Evolutionary conservation across 2,113 vertebrate species (phyloP), one percentile per base, ranked within the genome.

Genomic region (Caloenas nicobarica): DNA sequence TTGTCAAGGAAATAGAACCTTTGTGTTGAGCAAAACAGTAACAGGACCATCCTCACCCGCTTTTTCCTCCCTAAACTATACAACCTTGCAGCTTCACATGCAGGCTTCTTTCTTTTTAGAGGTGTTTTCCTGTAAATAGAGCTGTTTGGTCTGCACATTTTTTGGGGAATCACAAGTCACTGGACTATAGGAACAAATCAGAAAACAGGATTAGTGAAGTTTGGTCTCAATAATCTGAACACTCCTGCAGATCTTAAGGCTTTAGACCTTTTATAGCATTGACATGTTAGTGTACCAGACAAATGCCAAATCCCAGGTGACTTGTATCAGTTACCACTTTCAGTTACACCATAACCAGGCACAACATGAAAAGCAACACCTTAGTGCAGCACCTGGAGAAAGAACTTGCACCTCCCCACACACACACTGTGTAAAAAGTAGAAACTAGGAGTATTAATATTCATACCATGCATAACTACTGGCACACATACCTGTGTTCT

Each of bases 11-110:
- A 98, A 98, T 58, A 72, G 96, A 98, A 96, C 72, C 53, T 82
- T 36, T 84, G 9, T 78, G 69, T 89, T 90, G 92, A 86, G 93
- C 96, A 98, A 98, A 98, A 98, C 92, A 96, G 96, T 93, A 96
- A 97, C 81, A 97, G 89, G 74, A 85, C 24, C 51, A 82, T 34
- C 51, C 53, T 36, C 9, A 57, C 21, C 24, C 12, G 58, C 17
- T 50, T 60, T 58, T 72, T 70, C 23, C 34, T 66, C 60, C 42
- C 29, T 33, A 40, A 91, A 48, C 11, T 46, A 21, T 4, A 71
- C 28, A 62, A 26, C 26, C 14, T 82, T 53, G n/a, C 60, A 80
- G 42, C 79, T n/a, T 74, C 81, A 54, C 58, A 10, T 74, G 42
- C 51, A 58, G 18, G 15, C 3, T 81, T 78, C 31, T 56, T 51